phyloP scores from a whole-genome alignment of 2,888 invertebrate species.

The Sycophila texana region DNA sequence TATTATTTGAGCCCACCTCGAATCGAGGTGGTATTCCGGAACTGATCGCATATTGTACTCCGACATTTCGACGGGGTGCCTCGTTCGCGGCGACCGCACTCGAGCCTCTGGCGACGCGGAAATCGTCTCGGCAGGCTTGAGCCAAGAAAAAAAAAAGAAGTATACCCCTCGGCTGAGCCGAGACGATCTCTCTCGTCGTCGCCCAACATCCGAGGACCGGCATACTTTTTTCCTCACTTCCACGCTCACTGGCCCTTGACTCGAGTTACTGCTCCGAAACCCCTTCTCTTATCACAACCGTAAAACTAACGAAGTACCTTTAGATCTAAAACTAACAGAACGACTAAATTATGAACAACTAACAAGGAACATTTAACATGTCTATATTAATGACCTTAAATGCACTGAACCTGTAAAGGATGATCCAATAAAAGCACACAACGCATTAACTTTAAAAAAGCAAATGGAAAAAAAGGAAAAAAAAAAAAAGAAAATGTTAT shows the following conservation, averaged over 20 bases:
- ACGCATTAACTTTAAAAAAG: slow-evolving; percentile 3
- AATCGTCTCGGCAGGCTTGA: slow-evolving; percentile 1
- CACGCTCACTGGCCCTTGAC: slow-evolving; percentile 4
- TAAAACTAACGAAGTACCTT: not conserved
- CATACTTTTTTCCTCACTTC: slow-evolving; percentile 3
- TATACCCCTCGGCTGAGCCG: not conserved
- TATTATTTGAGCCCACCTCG: too few species aligned
- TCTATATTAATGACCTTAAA: slow-evolving; percentile 20
- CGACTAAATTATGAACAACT: slow-evolving; percentile 44
- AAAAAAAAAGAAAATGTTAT: slow-evolving; percentile 5
- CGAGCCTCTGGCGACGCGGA: slow-evolving; percentile 11
- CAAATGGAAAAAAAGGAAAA: not conserved
- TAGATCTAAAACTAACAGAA: slow-evolving; percentile 27
- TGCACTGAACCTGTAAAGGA: slow-evolving; percentile 47
- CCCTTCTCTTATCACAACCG: not conserved
- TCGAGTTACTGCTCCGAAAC: not conserved
- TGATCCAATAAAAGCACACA: slow-evolving; percentile 19
- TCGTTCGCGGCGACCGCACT: not conserved
- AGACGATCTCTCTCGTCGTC: not conserved
- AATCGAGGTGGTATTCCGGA: too few species aligned
- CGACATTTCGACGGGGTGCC: too few species aligned
- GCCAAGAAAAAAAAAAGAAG: too few species aligned
- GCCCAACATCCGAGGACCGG: not conserved
- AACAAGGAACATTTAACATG: slow-evolving; percentile 44
- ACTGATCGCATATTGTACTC: too few species aligned